A percentile compares a stretch with the other conserved stretches of the same genome.
phyloP scores from a whole-genome alignment of 2,888 invertebrate species.

The Carpatolechia fugitivella region DNA sequence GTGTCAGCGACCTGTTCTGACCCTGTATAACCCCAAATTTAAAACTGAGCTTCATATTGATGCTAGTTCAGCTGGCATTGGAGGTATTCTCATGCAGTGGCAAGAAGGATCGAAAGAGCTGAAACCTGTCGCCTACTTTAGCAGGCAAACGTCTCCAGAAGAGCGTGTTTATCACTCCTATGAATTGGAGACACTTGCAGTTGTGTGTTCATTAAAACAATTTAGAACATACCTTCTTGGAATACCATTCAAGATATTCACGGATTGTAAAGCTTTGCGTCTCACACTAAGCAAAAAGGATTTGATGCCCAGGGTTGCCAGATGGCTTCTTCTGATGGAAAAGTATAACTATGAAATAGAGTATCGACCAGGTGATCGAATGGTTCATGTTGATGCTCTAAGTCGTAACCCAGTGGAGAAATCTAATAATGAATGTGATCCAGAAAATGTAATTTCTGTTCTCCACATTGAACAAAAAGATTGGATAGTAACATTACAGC shows the following conservation, averaged over 20 bases:
- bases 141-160: slow-evolving; percentile 26
- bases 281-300: slow-evolving; percentile 33
- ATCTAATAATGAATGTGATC: too few relatives aligned
- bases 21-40: slow-evolving; percentile 32
- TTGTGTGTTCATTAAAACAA: slow-evolving; percentile 30
- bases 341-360: slow-evolving; percentile 36
- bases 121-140: slow-evolving; percentile 28
- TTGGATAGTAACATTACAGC: too few relatives aligned
- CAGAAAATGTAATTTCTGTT: too few relatives aligned
- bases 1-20: slow-evolving; percentile 24
- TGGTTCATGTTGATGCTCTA: slow-evolving; percentile 35
- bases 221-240: slow-evolving; percentile 34
- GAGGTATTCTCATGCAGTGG: slow-evolving; percentile 33
- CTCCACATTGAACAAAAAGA: too few relatives aligned
- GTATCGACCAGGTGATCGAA: slow-evolving; percentile 32
- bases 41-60: slow-evolving; percentile 36
- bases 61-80: slow-evolving; percentile 33
- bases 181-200: slow-evolving; percentile 28
- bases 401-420: too few relatives aligned
- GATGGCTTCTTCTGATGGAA: slow-evolving; percentile 37
- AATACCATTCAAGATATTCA: slow-evolving; percentile 20
- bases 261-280: slow-evolving; percentile 36
- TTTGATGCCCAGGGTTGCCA: slow-evolving; percentile 33
- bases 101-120: slow-evolving; percentile 12
- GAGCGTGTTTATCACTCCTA: slow-evolving; percentile 24